Percentiles rank a stretch among this genome's conserved stretches.
phyloP scores from a whole-genome alignment of 2,113 vertebrate species.

The Pollachius pollachius region DNA sequence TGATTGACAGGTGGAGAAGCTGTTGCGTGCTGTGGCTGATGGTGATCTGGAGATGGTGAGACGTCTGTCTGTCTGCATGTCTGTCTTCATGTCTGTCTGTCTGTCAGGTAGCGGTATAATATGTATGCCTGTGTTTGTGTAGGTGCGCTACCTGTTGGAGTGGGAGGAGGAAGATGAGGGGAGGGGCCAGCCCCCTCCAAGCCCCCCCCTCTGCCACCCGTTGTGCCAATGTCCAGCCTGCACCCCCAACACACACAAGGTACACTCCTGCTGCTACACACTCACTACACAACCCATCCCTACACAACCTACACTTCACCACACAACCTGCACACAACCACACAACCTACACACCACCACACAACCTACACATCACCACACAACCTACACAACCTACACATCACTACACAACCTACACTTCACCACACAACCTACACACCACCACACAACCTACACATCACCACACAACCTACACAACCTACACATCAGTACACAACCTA shows the following conservation, averaged over 20 bases:
- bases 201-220: slow-evolving; percentile 85
- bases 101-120: neutral
- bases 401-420: too few relatives aligned
- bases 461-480: neutral
- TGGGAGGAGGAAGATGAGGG: slow-evolving; percentile 84
- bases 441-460: too few relatives aligned
- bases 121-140: slow-evolving; percentile 14
- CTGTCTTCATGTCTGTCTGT: neutral
- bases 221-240: slow-evolving; percentile 91
- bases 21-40: slow-evolving; percentile 90
- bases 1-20: slow-evolving; percentile 87
- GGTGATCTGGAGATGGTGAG: slow-evolving; percentile 96
- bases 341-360: too few relatives aligned
- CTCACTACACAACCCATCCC: neutral
- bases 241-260: slow-evolving; percentile 61
- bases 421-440: too few relatives aligned
- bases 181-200: slow-evolving; percentile 10
- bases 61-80: neutral
- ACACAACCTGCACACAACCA: neutral
- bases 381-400: too few relatives aligned
- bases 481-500: too few relatives aligned
- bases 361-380: too few relatives aligned
- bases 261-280: neutral
- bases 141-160: slow-evolving; percentile 95
- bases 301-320: neutral